These are phyloP conservation scores for Steinernema khuongi DNA, from an alignment of 1,140 invertebrate species.

Conservation along the genomic window DNA sequence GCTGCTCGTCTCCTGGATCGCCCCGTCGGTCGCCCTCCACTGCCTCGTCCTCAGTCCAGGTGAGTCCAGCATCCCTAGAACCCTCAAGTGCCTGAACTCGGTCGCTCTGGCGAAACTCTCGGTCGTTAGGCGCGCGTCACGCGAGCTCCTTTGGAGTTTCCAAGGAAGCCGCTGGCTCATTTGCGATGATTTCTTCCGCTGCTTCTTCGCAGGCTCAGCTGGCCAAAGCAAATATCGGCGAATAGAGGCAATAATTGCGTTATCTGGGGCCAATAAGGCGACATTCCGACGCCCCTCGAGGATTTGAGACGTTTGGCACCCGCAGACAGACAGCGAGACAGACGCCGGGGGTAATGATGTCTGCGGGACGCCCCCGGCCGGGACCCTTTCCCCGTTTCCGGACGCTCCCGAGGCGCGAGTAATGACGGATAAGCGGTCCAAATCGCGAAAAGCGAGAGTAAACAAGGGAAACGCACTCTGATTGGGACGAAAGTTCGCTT, in stretches of 20 bases:
- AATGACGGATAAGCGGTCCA: neutral
- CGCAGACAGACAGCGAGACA: neutral
- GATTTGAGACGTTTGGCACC: neutral
- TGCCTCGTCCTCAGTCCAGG: slow-evolving; percentile 5
- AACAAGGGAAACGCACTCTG: neutral
- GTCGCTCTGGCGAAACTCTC: neutral
- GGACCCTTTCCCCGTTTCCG: neutral
- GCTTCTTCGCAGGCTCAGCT: slow-evolving; percentile 1
- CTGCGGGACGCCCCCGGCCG: neutral
- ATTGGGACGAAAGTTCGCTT: too few species aligned
- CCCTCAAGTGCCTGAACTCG: neutral
- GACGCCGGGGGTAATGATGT: neutral
- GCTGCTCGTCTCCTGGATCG: neutral
- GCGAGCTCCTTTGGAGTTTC: neutral
- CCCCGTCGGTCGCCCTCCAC: neutral
- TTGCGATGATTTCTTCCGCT: neutral
- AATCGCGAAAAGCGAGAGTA: neutral
- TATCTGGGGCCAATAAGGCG: neutral
- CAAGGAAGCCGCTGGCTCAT: neutral
- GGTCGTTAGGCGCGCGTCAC: neutral
- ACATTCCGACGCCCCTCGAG: neutral
- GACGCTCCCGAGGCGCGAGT: neutral
- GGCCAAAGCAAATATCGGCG: slow-evolving; percentile 12
- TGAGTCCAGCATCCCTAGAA: neutral
- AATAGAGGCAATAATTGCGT: neutral